Conservation (phyloP, 2,888 invertebrate species). For the Crioceris asparagi region DNA sequence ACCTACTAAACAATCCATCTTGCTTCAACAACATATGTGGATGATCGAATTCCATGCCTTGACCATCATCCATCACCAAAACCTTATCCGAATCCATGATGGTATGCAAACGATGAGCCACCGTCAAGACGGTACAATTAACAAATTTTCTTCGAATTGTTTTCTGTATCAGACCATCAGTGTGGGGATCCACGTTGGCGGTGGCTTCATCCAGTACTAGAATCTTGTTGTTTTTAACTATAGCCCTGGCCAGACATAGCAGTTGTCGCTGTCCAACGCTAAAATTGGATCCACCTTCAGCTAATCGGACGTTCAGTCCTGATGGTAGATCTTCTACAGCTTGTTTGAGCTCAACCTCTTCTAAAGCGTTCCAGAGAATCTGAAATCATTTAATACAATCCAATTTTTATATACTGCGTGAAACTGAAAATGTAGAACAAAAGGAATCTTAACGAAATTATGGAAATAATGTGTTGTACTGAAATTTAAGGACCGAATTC, state of each 20-base stretch:
- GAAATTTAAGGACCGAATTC: too few species aligned
- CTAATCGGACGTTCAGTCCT: conserved; percentile 54
- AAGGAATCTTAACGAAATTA: too few species aligned
- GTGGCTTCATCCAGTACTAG: conserved; percentile 58
- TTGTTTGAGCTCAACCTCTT: conserved; percentile 67
- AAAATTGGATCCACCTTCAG: conserved; percentile 51
- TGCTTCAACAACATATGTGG: too few species aligned
- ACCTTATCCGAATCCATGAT: too few species aligned
- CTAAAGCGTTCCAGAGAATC: conserved; percentile 68
- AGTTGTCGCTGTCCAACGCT: conserved; percentile 50
- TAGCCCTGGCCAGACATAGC: conserved; percentile 57
- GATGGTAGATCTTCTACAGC: conserved; percentile 40
- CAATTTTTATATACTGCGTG: too few species aligned
- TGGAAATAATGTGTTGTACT: too few species aligned
- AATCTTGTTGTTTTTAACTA: conserved; percentile 37
- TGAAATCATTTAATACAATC: too few species aligned
- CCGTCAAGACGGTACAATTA: conserved; percentile 70
- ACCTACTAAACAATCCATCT: too few species aligned
- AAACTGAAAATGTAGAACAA: too few species aligned
- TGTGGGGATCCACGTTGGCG: conserved; percentile 69
- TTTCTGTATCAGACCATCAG: conserved; percentile 64
- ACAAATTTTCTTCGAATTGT: conserved; percentile 65
- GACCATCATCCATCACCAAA: too few species aligned
- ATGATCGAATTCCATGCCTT: too few species aligned
- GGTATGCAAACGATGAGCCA: too few species aligned